phyloP scores from a whole-genome alignment of 64 coral and sea anemone species.

The Hydrozoanthus tunicans region DNA sequence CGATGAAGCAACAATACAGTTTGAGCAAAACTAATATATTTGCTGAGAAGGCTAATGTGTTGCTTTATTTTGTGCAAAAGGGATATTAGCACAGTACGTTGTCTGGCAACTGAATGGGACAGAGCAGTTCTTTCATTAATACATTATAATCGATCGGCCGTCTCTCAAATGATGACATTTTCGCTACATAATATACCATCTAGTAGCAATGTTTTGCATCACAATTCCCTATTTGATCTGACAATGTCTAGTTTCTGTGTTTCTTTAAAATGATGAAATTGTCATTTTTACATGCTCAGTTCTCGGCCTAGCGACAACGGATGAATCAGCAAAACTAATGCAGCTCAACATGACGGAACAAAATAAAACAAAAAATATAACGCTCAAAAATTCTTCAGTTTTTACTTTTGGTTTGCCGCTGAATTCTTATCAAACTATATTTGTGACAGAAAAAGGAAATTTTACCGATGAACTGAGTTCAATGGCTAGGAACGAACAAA shows the following conservation, averaged over 20 bases:
- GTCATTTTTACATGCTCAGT: too few species aligned
- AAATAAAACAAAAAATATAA: not conserved
- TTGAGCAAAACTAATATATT: slow-evolving; percentile 14
- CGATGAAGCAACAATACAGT: not conserved
- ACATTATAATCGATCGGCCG: slow-evolving; percentile 3
- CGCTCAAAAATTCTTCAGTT: not conserved
- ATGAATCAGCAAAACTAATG: not conserved
- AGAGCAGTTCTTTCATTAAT: not conserved
- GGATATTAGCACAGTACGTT: not conserved
- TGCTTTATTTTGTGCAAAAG: not conserved
- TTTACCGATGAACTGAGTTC: too few species aligned
- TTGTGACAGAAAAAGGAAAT: too few species aligned
- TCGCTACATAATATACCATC: not conserved
- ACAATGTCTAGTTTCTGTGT: slow-evolving; percentile 3
- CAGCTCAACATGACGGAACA: not conserved
- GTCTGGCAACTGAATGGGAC: not conserved
- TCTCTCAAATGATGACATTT: not conserved
- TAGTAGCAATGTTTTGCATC: slow-evolving; percentile 10
- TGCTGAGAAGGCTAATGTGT: not conserved
- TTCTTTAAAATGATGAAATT: too few species aligned
- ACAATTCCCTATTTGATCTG: slow-evolving; percentile 7
- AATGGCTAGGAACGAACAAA: too few species aligned
- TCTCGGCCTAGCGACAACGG: too few species aligned
- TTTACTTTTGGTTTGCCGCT: not conserved
- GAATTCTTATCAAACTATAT: not conserved